phyloP scores from a whole-genome alignment of 2,113 vertebrate species.

The Bagarius yarrelli region DNA sequence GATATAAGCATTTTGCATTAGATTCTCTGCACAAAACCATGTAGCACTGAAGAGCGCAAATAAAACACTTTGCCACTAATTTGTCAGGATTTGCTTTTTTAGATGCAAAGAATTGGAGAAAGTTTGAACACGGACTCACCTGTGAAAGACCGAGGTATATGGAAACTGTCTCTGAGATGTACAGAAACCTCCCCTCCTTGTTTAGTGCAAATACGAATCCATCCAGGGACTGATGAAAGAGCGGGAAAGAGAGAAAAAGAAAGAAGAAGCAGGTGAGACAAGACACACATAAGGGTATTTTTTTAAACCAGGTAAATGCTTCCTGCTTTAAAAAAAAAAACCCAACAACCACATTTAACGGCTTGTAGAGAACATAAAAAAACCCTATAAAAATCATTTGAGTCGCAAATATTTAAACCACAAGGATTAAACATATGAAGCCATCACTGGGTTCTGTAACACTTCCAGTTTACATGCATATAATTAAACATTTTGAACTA shows the following conservation, averaged over 20 bases:
- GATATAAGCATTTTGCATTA: slow-evolving; percentile 39
- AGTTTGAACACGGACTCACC: slow-evolving; percentile 74
- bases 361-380: slow-evolving; percentile 30
- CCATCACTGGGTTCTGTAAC: not conserved
- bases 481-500: slow-evolving; percentile 32
- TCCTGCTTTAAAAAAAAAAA: not conserved
- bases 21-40: slow-evolving; percentile 53
- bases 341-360: slow-evolving; percentile 1
- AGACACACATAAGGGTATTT: slow-evolving; percentile 43
- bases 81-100: slow-evolving; percentile 63
- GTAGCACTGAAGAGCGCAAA: slow-evolving; percentile 58
- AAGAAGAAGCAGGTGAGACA: slow-evolving; percentile 13
- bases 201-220: slow-evolving; percentile 99
- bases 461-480: slow-evolving; percentile 29
- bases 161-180: slow-evolving; percentile 99
- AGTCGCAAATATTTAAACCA: slow-evolving; percentile 7
- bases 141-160: slow-evolving; percentile 99
- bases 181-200: slow-evolving; percentile 98
- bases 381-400: slow-evolving; percentile 36
- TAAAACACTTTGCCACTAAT: slow-evolving; percentile 64
- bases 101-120: slow-evolving; percentile 41
- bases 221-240: slow-evolving; percentile 87
- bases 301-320: slow-evolving; percentile 12
- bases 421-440: not conserved
- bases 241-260: slow-evolving; percentile 19